Evolutionary conservation across 2,888 invertebrate genomes (phyloP), one percentile per base, ranked within the genome.

Genomic region (Tetranychus piercei): DNA sequence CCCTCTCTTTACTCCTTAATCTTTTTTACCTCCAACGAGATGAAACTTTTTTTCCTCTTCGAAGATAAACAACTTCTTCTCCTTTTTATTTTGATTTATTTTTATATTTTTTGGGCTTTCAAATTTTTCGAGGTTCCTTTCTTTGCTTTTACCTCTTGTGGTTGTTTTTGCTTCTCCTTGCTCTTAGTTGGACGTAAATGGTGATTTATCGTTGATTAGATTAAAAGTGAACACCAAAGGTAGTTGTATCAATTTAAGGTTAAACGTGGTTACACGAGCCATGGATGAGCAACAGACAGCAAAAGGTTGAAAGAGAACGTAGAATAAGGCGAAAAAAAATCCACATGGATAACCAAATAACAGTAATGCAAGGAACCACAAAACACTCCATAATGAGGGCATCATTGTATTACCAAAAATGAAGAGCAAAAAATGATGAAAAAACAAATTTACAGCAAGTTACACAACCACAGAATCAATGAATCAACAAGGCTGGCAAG

Each of bases 271-370:
- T 9, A 69, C 22, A 69, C 69, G 69, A 23, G 69, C 11, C 22
- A 20, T 34, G 69, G 69, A 69, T 23, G 80, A 80, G 9, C 79
- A 78, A 76, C 81, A 82, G 18, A 76, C 77, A 44, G 73, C 76
- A 34, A 77, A 71, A n/a, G 82, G 82, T 23, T 81, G 78, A 18
- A 82, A 77, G 69, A 82, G 78, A 6, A 82, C 80, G 77, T 82
- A 82, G 77, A 80, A 78, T 79, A 80, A 80, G 22, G 81, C 80
- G 20, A 82, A 79, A 77, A 81, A 80, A 78, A 80, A 81, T 3
- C 78, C 82, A 9, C 82, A 75, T 8, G 81, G 81, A 80, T 82
- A 82, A 55, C 79, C 81, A 4, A 81, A 77, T 76, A 81, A 81
- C 74, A 80, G 79, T 34, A 82, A 78, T 44, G 81, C 78, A 22